phyloP scores from a whole-genome alignment of 53 echinoderm and acorn worm species.

The Pentamera pediparva region DNA sequence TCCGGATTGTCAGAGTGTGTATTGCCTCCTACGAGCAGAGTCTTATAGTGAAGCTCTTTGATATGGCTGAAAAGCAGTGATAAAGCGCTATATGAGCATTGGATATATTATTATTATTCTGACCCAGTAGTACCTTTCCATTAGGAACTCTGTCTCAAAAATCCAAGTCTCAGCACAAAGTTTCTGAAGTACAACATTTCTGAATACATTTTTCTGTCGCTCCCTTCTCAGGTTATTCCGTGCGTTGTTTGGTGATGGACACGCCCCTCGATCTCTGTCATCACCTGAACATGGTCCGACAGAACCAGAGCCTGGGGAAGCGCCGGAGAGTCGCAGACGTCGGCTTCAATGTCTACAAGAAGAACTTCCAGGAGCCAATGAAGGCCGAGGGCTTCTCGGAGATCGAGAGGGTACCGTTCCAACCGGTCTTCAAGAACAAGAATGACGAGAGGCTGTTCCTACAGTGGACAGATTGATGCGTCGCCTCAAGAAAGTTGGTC shows the following conservation, averaged over 20 bases:
- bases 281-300: slow-evolving; percentile 77
- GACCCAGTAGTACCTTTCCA: neutral
- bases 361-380: slow-evolving; percentile 59
- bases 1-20: too few relatives aligned
- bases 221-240: slow-evolving; percentile 44
- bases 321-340: slow-evolving; percentile 68
- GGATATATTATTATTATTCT: too few relatives aligned
- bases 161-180: too few relatives aligned
- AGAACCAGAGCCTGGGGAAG: slow-evolving; percentile 62
- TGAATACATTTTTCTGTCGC: neutral
- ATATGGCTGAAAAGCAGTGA: too few relatives aligned
- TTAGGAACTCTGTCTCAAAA: too few relatives aligned
- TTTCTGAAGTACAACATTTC: neutral
- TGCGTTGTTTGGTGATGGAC: slow-evolving; percentile 70
- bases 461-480: slow-evolving; percentile 59
- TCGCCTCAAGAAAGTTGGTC: neutral
- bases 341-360: slow-evolving; percentile 79
- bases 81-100: too few relatives aligned
- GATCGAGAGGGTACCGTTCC: slow-evolving; percentile 58
- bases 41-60: too few relatives aligned
- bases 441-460: slow-evolving; percentile 56
- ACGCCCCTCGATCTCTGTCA: slow-evolving; percentile 68
- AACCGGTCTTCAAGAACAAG: slow-evolving; percentile 57
- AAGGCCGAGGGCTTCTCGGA: slow-evolving; percentile 58
- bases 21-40: too few relatives aligned